Percentiles rank a stretch among this genome's conserved stretches.
These are phyloP conservation scores for Holocentrus rufus DNA, from an alignment of 2,797 vertebrate genomes.

Conservation along the genomic window DNA sequence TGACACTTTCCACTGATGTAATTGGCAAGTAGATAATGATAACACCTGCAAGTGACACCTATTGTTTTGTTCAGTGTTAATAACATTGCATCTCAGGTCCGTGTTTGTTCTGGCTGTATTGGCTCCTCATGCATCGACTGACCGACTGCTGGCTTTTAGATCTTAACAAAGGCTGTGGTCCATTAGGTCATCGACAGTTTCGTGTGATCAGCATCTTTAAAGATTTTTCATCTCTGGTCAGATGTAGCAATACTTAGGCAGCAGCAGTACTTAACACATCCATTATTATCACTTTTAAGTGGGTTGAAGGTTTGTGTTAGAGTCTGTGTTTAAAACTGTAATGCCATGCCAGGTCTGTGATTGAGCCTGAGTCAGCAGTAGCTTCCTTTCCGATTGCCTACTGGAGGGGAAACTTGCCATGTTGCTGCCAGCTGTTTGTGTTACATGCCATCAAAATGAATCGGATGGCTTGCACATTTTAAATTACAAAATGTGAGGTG, in stretches of 20 bases:
- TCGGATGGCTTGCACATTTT: no score
- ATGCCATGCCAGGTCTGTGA: neutral
- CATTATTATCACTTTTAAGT: constrained; percentile 13
- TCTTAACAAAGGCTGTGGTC: constrained; percentile 24
- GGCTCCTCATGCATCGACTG: constrained; percentile 3
- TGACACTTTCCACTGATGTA: neutral
- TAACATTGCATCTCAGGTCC: neutral
- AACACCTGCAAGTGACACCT: neutral
- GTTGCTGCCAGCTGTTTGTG: no score
- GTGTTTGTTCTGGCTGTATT: neutral
- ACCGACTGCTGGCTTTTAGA: constrained; percentile 15
- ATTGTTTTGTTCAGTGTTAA: neutral
- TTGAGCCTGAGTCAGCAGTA: neutral
- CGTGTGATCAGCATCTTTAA: constrained; percentile 21
- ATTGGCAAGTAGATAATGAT: neutral
- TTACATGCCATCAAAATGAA: no score
- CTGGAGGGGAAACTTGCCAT: no score
- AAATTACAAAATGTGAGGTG: no score
- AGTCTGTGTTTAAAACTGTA: constrained; percentile 3
- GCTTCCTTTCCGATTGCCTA: constrained; percentile 12
- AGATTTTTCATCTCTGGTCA: constrained; percentile 26
- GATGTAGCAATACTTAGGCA: constrained; percentile 14
- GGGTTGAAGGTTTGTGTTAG: constrained; percentile 5
- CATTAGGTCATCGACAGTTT: constrained; percentile 25
- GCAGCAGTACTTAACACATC: neutral